A percentile compares a stretch with the other conserved stretches of the same genome.
Evolutionary conservation across 2,113 vertebrate species (phyloP).

Genomic region (Microcebus tavaratra): DNA sequence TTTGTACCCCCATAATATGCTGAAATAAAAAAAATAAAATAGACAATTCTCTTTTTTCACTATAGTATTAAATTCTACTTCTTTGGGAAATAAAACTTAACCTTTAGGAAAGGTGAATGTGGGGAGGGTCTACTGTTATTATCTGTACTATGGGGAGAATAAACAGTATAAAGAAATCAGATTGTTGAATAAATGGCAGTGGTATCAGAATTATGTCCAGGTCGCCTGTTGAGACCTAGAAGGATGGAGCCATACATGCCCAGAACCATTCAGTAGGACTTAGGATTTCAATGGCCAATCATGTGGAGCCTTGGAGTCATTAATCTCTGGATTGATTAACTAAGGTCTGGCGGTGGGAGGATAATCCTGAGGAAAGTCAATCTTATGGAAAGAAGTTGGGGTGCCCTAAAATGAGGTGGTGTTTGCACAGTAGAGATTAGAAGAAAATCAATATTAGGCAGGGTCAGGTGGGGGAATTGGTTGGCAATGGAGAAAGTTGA

Average conservation of each 20-base stretch:
- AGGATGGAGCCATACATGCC: neutral
- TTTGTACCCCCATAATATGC: too few species aligned
- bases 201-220: neutral
- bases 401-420: neutral
- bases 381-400: neutral
- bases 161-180: neutral
- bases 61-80: neutral
- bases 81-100: neutral
- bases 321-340: neutral
- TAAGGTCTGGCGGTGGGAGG: neutral
- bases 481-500: neutral
- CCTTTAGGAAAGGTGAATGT: neutral
- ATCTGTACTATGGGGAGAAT: neutral
- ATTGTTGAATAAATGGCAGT: neutral
- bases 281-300: neutral
- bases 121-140: neutral
- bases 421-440: neutral
- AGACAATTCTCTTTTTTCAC: neutral
- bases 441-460: neutral
- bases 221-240: neutral
- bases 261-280: neutral
- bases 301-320: neutral
- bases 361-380: neutral
- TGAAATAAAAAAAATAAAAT: neutral
- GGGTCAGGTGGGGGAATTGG: rapidly evolving